Base-by-base conservation (phyloP, 2,797 vertebrate genomes). In the Phoebastria nigripes region DNA sequence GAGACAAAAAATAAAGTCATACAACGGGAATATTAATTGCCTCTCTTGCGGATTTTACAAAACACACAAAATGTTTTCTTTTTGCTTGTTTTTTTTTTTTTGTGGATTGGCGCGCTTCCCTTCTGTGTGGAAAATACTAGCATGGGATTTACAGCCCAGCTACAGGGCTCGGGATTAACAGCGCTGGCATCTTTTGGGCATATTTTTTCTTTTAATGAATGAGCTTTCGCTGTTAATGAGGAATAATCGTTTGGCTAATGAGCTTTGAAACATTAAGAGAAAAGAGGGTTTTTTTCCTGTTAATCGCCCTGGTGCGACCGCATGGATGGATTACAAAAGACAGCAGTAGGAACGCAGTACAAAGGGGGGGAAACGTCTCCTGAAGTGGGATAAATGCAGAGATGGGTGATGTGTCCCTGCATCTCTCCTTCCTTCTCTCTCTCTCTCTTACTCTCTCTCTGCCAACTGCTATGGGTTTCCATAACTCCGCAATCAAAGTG, bases 281-380 rank as follows among this genome's bases (percentile, higher is more conserved):
- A 98, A 98, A 98, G 97, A 97, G 95, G 82, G 93, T 98, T 98
- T 98, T 97, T 95, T 98, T 98, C 96, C 96, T 15, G 98, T 98
- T 99, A 99, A 99, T 99, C 98, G 98, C 98, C 97, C 98, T 98
- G 98, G 98, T 98, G 98, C 98, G 97, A 99, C 99, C 98, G 99
- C 98, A 98, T 98, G 99, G 99, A 99, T 99, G 99, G 99, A 99
- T 99, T 99, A 99, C 98, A 99, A 99, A 99, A 99, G 98, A 97
- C 96, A 98, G 98, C 97, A 95, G 88, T 97, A 97, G 96, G 92
- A 98, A 96, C 1, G 96, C 97, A 97, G 97, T 98, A 96, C 98
- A 97, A 97, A 96, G 89, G 93, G 94, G 91, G 82, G 91, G 96
- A 96, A 91, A 95, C 87, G 96, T 97, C 97, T 98, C 96, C 96